These are phyloP conservation scores for Caenorhabditis briggsae DNA, from an alignment of 1,140 invertebrate species.

Conservation along the genomic window DNA sequence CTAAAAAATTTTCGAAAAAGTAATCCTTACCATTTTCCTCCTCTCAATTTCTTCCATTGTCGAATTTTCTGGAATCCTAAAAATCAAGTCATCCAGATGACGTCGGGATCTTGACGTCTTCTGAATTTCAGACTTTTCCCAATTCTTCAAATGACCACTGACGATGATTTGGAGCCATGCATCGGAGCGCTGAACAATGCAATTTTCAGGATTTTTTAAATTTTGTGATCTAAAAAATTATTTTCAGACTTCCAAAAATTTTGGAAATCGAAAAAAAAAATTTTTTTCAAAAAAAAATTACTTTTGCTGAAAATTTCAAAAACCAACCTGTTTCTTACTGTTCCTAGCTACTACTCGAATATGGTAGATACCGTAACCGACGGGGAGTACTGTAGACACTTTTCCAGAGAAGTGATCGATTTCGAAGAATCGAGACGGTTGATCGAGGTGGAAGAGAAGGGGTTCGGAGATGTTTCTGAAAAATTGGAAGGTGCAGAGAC, in stretches of 20 bases:
- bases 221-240: too few relatives aligned
- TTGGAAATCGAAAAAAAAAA: too few relatives aligned
- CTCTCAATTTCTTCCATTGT: slow-evolving; percentile 20
- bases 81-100: slow-evolving; percentile 30
- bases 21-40: slow-evolving; percentile 11
- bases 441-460: slow-evolving; percentile 5
- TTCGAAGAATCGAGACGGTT: slow-evolving; percentile 36
- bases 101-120: neutral
- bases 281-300: too few relatives aligned
- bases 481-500: neutral
- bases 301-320: too few relatives aligned
- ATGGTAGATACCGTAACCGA: slow-evolving; percentile 52
- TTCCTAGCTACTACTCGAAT: slow-evolving; percentile 33
- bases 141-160: too few relatives aligned
- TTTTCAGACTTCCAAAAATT: too few relatives aligned
- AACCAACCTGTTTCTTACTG: neutral
- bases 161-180: neutral
- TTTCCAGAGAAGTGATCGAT: slow-evolving; percentile 15
- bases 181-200: slow-evolving; percentile 16
- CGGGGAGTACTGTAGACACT: slow-evolving; percentile 28
- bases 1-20: neutral
- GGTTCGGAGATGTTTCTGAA: slow-evolving; percentile 15
- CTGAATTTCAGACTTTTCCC: neutral
- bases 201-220: too few relatives aligned
- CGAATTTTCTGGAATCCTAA: slow-evolving; percentile 31